A percentile compares a stretch with the other conserved stretches of the same genome.
These are phyloP conservation scores for Chamaea fasciata DNA, from an alignment of 2,113 vertebrate species.

Conservation along the genomic window DNA sequence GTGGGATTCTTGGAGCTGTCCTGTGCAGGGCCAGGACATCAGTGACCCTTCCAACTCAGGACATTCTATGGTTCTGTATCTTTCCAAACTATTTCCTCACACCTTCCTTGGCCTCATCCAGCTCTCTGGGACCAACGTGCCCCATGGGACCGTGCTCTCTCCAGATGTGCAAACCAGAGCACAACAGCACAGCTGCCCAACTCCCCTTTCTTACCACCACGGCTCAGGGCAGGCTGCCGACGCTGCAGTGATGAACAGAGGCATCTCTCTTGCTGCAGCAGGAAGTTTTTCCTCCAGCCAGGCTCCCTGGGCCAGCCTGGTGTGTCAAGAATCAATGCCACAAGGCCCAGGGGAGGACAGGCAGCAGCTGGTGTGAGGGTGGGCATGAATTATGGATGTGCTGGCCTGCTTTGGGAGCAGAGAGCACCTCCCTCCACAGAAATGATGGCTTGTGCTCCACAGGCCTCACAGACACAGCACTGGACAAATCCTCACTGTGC, in stretches of 20 bases:
- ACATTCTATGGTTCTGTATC: background rate
- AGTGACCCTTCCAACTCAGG: background rate
- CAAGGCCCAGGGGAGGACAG: background rate
- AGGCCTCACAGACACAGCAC: background rate
- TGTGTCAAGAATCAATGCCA: background rate
- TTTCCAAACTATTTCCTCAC: background rate
- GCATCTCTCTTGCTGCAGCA: background rate
- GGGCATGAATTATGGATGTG: background rate
- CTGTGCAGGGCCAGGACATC: background rate
- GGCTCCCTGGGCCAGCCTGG: fast-evolving
- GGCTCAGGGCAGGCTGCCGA: background rate
- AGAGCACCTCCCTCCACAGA: background rate
- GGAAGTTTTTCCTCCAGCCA: background rate
- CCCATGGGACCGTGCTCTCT: fast-evolving
- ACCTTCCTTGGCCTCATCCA: background rate
- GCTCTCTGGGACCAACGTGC: background rate
- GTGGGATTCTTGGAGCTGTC: background rate
- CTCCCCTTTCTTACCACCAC: fast-evolving
- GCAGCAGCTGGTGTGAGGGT: background rate
- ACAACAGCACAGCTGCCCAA: background rate
- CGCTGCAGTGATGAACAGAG: fast-evolving
- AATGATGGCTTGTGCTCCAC: background rate
- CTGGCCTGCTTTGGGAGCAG: background rate
- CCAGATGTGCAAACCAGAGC: background rate
- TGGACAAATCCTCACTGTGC: fast-evolving